Conservation (phyloP, 2,797 vertebrate genomes). For the Melanotaenia maccullochi region DNA sequence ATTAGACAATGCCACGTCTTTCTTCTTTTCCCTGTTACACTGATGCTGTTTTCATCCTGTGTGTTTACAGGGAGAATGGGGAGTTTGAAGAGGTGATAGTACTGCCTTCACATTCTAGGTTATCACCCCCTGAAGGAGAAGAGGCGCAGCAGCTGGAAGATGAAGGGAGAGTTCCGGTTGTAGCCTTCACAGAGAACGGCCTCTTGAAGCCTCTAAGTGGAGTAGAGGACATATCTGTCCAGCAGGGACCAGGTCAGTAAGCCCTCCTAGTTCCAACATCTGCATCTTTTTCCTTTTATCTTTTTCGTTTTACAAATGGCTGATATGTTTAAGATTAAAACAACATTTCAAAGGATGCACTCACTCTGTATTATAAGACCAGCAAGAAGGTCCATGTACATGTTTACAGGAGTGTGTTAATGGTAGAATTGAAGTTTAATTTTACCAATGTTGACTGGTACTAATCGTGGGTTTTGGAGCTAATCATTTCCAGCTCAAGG, state of each 20-base stretch:
- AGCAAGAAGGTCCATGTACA: too few relatives aligned
- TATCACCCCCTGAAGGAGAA: slow-evolving; percentile 87
- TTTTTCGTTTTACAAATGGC: not conserved
- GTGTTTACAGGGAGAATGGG: slow-evolving; percentile 87
- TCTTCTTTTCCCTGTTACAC: not conserved
- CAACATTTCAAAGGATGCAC: not conserved
- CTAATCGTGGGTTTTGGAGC: not conserved
- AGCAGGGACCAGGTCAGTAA: slow-evolving; percentile 88
- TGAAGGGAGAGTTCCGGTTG: slow-evolving; percentile 83
- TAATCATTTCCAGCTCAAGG: not conserved
- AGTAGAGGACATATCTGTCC: slow-evolving; percentile 87
- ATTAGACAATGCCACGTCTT: not conserved
- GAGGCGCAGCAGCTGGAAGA: slow-evolving; percentile 75
- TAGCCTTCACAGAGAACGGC: slow-evolving; percentile 93
- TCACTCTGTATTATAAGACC: not conserved
- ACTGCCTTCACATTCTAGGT: slow-evolving; percentile 87
- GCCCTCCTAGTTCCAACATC: not conserved
- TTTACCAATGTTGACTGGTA: not conserved
- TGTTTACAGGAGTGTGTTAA: not conserved
- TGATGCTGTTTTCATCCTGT: not conserved
- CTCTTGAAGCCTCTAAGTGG: slow-evolving; percentile 86
- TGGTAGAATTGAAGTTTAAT: not conserved
- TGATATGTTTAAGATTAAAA: not conserved
- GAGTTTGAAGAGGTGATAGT: slow-evolving; percentile 93
- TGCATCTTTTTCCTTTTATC: not conserved